Conservation (phyloP, 2,113 vertebrate species). For the Empidonax alnorum region DNA sequence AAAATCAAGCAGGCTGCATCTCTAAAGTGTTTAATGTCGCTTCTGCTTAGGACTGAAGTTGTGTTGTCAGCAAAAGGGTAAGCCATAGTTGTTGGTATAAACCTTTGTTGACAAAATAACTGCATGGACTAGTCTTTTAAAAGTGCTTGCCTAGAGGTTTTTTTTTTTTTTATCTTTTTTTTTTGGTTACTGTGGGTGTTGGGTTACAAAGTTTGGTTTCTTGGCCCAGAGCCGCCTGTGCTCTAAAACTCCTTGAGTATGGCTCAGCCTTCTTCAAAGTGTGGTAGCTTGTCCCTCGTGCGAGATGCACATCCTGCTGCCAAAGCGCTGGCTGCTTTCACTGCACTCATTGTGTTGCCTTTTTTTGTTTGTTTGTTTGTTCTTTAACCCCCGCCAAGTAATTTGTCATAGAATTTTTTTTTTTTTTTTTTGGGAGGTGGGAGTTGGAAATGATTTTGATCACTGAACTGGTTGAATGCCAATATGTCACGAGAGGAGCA, state of each 20-base stretch:
- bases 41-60: not conserved
- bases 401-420: not conserved
- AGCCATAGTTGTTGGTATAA: not conserved
- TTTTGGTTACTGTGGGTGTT: not conserved
- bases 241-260: not conserved
- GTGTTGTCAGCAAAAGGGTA: not conserved
- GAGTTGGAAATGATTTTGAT: not conserved
- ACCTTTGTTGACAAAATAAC: conserved; percentile 19
- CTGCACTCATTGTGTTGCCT: not conserved
- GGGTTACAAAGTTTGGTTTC: conserved; percentile 7
- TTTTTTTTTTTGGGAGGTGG: not conserved
- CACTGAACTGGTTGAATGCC: not conserved
- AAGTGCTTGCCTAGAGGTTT: not conserved
- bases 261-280: conserved; percentile 18
- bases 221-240: not conserved
- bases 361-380: not conserved
- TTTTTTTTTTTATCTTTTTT: not conserved
- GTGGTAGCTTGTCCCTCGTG: not conserved
- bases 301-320: not conserved
- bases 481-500: not conserved
- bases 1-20: not conserved
- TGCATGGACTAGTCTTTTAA: not conserved
- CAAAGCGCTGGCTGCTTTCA: conserved; percentile 12
- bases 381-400: not conserved
- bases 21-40: fast-evolving